Percentiles rank a stretch among this genome's conserved stretches.
Conservation (phyloP, 2,113 vertebrate species). For the Gallinago media region DNA sequence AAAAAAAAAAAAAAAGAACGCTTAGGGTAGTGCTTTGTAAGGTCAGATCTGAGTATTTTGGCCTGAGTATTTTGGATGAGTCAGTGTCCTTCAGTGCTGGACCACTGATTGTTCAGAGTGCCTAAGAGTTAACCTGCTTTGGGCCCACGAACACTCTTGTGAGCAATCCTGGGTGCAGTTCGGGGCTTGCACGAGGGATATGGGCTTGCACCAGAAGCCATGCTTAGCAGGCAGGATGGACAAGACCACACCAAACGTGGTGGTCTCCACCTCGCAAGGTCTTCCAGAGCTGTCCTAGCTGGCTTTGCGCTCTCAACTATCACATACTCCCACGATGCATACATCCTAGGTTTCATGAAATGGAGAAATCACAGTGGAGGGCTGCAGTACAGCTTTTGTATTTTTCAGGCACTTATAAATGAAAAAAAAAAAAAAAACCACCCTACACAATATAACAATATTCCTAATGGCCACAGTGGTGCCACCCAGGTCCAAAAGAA, state of each 20-base stretch:
- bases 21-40: not conserved
- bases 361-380: not conserved
- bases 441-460: not conserved
- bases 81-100: not conserved
- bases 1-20: not conserved
- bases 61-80: not conserved
- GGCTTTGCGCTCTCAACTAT: not conserved
- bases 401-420: not conserved
- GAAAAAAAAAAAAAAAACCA: not conserved
- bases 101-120: not conserved
- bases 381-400: not conserved
- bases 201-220: not conserved
- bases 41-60: not conserved
- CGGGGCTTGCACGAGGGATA: too few relatives aligned
- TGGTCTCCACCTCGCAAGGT: fast-evolving
- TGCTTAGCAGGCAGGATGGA: not conserved
- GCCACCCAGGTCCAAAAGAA: not conserved
- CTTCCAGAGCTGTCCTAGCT: not conserved
- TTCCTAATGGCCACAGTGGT: not conserved
- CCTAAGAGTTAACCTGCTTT: not conserved
- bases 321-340: not conserved
- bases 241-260: fast-evolving
- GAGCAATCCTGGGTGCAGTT: not conserved
- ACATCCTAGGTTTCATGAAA: not conserved
- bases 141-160: not conserved